A percentile compares a stretch with the other conserved stretches of the same genome.
These are phyloP conservation scores for Gavialis gangeticus DNA, from an alignment of 2,113 vertebrate species.

Conservation along the genomic window DNA sequence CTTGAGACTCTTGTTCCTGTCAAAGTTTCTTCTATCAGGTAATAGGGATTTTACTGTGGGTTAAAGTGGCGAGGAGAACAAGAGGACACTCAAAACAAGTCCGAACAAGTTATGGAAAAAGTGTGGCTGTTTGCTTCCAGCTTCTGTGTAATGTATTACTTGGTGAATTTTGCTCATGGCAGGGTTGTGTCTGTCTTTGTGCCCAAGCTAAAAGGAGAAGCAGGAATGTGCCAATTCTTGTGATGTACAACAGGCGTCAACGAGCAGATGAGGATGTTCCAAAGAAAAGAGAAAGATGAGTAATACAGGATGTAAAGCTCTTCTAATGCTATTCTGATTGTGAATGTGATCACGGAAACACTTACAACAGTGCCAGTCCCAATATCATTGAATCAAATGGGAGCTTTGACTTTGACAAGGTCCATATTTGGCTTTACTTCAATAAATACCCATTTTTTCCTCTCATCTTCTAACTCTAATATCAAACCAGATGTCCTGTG, in stretches of 20 bases:
- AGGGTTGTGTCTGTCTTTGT: conserved; percentile 6
- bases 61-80: background rate
- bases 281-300: background rate
- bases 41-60: background rate
- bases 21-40: background rate
- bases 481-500: background rate
- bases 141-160: background rate
- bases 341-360: conserved; percentile 9
- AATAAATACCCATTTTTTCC: background rate
- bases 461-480: background rate
- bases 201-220: conserved; percentile 22
- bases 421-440: background rate
- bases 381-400: background rate
- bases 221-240: background rate
- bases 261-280: background rate
- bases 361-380: fast-evolving
- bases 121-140: background rate
- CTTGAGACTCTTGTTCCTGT: background rate
- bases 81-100: background rate
- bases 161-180: conserved; percentile 39
- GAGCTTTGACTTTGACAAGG: background rate
- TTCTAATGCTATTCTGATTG: background rate
- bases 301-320: background rate
- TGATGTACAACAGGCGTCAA: background rate
- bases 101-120: conserved; percentile 23